Conservation (phyloP, 2,797 vertebrate genomes). For the Varecia variegata region DNA sequence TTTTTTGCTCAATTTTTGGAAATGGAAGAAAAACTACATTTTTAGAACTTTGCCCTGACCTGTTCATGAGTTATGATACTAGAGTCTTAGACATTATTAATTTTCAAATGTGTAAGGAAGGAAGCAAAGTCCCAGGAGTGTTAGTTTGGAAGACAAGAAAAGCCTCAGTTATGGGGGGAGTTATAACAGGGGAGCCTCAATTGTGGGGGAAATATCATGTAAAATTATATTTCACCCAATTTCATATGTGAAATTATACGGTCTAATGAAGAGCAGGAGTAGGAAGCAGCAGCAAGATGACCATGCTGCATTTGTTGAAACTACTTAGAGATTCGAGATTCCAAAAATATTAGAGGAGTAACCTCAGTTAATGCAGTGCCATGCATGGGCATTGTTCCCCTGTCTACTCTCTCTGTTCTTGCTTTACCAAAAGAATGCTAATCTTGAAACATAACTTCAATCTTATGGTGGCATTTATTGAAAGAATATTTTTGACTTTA, state of each 20-base stretch:
- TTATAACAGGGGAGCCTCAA: not conserved
- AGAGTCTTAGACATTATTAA: not conserved
- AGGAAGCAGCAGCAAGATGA: not conserved
- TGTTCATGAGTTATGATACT: not conserved
- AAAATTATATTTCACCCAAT: not conserved
- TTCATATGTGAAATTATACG: not conserved
- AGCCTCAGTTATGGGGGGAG: not conserved
- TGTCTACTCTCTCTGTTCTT: not conserved
- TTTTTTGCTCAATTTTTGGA: conserved; percentile 25
- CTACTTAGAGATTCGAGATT: not conserved
- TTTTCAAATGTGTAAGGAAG: not conserved
- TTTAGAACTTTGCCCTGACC: not conserved
- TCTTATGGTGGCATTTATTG: not conserved
- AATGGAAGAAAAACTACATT: not conserved
- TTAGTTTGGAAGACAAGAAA: not conserved
- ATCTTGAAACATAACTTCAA: not conserved
- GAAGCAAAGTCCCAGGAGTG: not conserved
- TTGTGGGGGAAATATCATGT: not conserved
- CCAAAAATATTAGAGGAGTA: not conserved
- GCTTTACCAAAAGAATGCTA: not conserved
- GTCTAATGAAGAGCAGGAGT: not conserved
- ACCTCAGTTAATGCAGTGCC: not conserved
- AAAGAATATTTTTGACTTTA: not conserved
- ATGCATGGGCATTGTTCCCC: not conserved
- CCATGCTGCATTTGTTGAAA: not conserved